Evolutionary conservation across 2,113 vertebrate species (phyloP).

Genomic region (Lota lota): DNA sequence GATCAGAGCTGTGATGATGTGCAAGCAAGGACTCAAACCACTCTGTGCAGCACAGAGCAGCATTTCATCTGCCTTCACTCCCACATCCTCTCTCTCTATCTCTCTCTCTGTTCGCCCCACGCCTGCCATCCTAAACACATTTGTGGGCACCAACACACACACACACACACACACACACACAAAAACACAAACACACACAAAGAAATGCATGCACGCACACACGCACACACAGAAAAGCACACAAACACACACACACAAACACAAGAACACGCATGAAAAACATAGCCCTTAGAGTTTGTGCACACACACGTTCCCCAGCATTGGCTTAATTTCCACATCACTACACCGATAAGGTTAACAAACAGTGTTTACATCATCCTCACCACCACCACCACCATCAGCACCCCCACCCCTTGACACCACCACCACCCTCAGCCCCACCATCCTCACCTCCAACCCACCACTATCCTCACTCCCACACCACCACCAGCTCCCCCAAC

Average conservation of each 20-base stretch:
- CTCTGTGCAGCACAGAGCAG: background rate
- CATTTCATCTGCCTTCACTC: conserved; percentile 32
- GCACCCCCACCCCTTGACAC: no score
- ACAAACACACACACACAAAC: conserved; percentile 8
- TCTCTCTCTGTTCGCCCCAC: conserved; percentile 41
- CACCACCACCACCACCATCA: no score
- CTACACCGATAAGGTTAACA: no score
- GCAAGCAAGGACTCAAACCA: background rate
- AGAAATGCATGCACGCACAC: background rate
- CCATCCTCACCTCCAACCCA: no score
- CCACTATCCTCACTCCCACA: no score
- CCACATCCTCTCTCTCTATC: conserved; percentile 71
- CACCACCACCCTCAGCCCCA: no score
- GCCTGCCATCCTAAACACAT: conserved; percentile 48
- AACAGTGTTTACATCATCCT: no score
- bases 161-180: conserved; percentile 21
- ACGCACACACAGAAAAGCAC: conserved; percentile 4
- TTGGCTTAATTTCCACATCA: no score
- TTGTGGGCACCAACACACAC: background rate
- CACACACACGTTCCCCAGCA: no score
- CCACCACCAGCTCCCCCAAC: no score
- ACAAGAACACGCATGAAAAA: background rate
- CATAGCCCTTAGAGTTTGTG: no score
- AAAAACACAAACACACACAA: conserved; percentile 1
- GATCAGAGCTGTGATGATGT: background rate